Base-by-base conservation (phyloP, 2,888 invertebrate species). In the Meghimatium bilineatum region DNA sequence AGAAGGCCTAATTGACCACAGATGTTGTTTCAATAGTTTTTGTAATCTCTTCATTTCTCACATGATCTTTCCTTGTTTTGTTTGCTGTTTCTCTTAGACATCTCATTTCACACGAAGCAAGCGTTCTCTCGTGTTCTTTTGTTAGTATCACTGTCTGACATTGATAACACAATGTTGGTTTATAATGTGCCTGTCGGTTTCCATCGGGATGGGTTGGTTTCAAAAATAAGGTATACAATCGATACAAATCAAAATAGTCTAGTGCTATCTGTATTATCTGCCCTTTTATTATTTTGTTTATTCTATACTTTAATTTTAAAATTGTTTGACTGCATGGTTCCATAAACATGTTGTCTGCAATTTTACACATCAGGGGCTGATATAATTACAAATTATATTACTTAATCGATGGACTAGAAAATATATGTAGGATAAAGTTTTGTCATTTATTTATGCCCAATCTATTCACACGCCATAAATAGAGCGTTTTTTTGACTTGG, bases 381-480 rank as follows among this genome's bases (percentile, higher is more conserved):
- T 3, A 14, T 32, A 29, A 66, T 66, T n/a, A 0, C 20, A 23
- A 14, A n/a, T 38, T 10, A 14, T 14, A 34, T 6, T n/a, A n/a
- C 44, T 14, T 38, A 14, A 72, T 44, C 10, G 10, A 26, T 12
- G 8, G 29, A 20, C 72, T 26, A 72, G 44, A 72, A 72, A 44
- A 26, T 38, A 26, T 14, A 72, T n/a, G 12, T 72, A 44, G 72
- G 72, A 72, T 29, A 72, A 44, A 49, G 72, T 72, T n/a, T 38
- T 72, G 44, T 38, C 44, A 38, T 36, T 44, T 8, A 8, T 36
- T 71, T 72, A 44, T 1, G 29, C 44, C 44, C 34, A 74, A 3
- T 29, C 14, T 74, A 52, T 52, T 34, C 74, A 52, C 74, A 52
- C 52, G 49, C 74, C 74, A 80, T 80, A 80, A 80, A 80, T 80